Evolutionary conservation across 2,888 invertebrate genomes (phyloP), one percentile per base, ranked within the genome.

Genomic region (Pyrrhosoma nymphula): DNA sequence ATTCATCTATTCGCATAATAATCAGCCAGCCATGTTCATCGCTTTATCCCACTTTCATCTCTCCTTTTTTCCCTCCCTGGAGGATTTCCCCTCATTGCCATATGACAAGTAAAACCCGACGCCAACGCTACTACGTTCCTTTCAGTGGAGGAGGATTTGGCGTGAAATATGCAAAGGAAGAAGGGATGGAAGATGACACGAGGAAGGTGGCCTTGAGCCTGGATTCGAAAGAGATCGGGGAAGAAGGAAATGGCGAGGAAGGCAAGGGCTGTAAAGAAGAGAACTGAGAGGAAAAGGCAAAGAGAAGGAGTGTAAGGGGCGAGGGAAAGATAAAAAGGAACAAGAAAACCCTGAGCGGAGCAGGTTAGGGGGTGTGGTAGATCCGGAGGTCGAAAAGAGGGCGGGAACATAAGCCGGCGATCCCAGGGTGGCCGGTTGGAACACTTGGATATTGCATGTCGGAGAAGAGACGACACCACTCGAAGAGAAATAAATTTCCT

Each of bases 111-210:
- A 82, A 93, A 69, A 93, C 69, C 93, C 69, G 69, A 16, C 75
- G 26, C 75, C 47, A 16, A 23, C 16, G 47, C 47, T n/a, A 69
- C 63, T 23, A 23, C n/a, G 47, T 47, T 63, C 69, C 93, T 93
- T 82, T 47, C 16, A n/a, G 93, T 35, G 23, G 69, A 26, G 47
- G 69, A 14, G n/a, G 93, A 93, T 93, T 75, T 47, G 55, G 47
- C 26, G 12, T 75, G 69, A 69, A 93, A 93, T 93, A 93, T 93
- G 69, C 63, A 93, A 63, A 69, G 91, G 60, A 39, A 91, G 60
- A 60, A 20, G 20, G 63, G 91, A 91, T 60, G 75, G 93, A 47
- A 75, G 69, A 93, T n/a, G 39, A 75, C 47, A 69, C 35, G 26
- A 20, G 63, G 63, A 63, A 18, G 60, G 47, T 47, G 47, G 90